These are phyloP conservation scores for Fabriciana adippe DNA, from an alignment of 2,888 invertebrate genomes.

Conservation along the genomic window DNA sequence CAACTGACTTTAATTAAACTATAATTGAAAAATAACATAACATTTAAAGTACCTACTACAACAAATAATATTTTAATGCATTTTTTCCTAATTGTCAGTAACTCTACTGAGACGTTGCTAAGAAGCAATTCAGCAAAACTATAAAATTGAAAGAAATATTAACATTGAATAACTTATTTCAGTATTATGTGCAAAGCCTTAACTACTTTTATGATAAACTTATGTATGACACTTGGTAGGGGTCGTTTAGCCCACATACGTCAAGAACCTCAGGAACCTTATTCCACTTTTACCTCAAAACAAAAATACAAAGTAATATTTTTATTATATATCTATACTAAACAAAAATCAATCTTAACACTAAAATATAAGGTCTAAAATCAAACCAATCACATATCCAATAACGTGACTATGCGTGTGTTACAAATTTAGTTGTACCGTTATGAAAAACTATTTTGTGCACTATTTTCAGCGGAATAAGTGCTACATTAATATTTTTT, in stretches of 20 bases:
- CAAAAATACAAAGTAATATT: conserved; percentile 4
- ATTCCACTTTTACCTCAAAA: conserved; percentile 8
- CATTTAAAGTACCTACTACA: too few relatives aligned
- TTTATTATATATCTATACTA: conserved; percentile 9
- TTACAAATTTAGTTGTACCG: conserved; percentile 30
- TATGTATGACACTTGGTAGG: neutral
- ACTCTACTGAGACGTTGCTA: too few relatives aligned
- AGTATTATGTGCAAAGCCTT: too few relatives aligned
- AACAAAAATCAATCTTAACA: neutral
- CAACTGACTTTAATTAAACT: too few relatives aligned
- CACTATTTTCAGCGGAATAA: conserved; percentile 23
- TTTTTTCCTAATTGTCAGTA: too few relatives aligned
- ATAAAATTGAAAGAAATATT: too few relatives aligned
- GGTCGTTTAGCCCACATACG: neutral
- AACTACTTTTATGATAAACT: neutral
- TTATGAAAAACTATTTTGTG: conserved; percentile 13
- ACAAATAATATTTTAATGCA: too few relatives aligned
- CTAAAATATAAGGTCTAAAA: neutral
- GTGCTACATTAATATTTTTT: conserved; percentile 17
- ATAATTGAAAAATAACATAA: too few relatives aligned
- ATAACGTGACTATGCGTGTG: conserved; percentile 42
- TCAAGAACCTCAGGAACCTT: neutral
- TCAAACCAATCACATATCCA: neutral
- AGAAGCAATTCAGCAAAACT: too few relatives aligned
- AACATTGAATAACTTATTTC: too few relatives aligned